Evolutionary conservation across 2,797 vertebrate species (phyloP), one percentile per base, ranked within the genome.

Genomic region (Emys orbicularis): DNA sequence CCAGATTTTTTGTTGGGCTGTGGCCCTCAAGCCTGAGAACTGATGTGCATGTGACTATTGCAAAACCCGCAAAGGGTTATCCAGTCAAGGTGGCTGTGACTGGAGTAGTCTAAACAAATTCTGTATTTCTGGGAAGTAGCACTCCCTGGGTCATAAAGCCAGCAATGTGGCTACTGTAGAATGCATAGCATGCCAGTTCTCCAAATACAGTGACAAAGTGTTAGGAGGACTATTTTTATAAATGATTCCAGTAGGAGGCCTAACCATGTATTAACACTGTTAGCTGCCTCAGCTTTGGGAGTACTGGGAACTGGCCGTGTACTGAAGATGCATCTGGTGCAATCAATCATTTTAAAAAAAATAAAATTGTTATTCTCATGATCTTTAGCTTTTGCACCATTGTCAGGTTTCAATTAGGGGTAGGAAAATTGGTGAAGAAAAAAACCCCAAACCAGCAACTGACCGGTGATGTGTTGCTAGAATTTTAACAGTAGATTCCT

Each of bases 121-220:
- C 91, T 80, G 59, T 96, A 59, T 97, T 98, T 97, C 98, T 98
- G 97, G 97, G 98, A 98, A 98, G 93, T 91, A 92, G 95, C 95
- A 87, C 95, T 97, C 90, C 0, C 12, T 97, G 97, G 97, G 97
- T 97, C 97, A 96, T 82, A 96, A 91, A 93, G 81, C 52, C 95
- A 95, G 94, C 94, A 5, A 89, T 96, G 96, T 94, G 96, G 94
- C 97, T 97, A 90, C 92, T 95, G 93, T 68, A 52, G 65, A 83
- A 91, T 88, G 81, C 53, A 84, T 92, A 86, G 92, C 83, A 97
- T 94, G 74, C 47, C 77, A 94, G 83, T 89, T 96, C 95, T 93
- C 95, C 94, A 97, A 97, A 97, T 68, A 90, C 81, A 96, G 92
- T 91, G 93, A 97, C 86, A 95, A 96, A 98, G 94, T 97, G 95